Percentiles rank a stretch among this genome's conserved stretches.
Conservation (phyloP, 1,140 invertebrate species). For the Anoplophora glabripennis region DNA sequence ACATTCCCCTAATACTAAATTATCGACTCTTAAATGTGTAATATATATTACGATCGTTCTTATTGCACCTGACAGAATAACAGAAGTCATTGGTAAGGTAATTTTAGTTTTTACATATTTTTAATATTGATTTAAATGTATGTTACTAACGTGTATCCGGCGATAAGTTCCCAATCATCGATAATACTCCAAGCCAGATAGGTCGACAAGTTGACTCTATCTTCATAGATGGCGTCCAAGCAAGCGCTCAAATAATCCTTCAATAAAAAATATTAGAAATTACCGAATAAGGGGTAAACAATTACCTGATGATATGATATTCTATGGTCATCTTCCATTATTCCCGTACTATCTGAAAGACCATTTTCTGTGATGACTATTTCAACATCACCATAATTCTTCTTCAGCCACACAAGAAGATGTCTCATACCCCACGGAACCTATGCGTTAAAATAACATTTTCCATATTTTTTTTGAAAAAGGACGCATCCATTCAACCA, state of each 20-base stretch:
- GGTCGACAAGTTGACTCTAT: slow-evolving; percentile 46
- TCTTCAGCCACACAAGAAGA: slow-evolving; percentile 31
- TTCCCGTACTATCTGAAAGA: slow-evolving; percentile 27
- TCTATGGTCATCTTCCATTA: slow-evolving; percentile 54
- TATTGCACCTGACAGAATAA: too few relatives aligned
- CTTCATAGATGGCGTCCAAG: slow-evolving; percentile 45
- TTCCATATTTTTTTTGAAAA: too few relatives aligned
- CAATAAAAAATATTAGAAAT: too few relatives aligned
- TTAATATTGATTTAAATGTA: too few relatives aligned
- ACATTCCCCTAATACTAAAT: too few relatives aligned
- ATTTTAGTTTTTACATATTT: too few relatives aligned
- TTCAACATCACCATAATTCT: slow-evolving; percentile 18
- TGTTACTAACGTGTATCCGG: slow-evolving; percentile 52
- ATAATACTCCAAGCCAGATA: slow-evolving; percentile 63
- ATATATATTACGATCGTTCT: too few relatives aligned
- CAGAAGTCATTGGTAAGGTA: too few relatives aligned
- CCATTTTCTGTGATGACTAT: slow-evolving; percentile 29
- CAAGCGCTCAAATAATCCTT: slow-evolving; percentile 50
- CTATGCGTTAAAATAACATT: too few relatives aligned
- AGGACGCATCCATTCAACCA: too few relatives aligned
- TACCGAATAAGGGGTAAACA: neutral
- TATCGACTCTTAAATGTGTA: too few relatives aligned
- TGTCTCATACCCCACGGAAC: slow-evolving; percentile 34
- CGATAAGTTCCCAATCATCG: slow-evolving; percentile 64
- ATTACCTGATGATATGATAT: slow-evolving; percentile 47